phyloP scores from a whole-genome alignment of 37 sponge, comb jelly and placozoan species.

The Agelas oroides region DNA sequence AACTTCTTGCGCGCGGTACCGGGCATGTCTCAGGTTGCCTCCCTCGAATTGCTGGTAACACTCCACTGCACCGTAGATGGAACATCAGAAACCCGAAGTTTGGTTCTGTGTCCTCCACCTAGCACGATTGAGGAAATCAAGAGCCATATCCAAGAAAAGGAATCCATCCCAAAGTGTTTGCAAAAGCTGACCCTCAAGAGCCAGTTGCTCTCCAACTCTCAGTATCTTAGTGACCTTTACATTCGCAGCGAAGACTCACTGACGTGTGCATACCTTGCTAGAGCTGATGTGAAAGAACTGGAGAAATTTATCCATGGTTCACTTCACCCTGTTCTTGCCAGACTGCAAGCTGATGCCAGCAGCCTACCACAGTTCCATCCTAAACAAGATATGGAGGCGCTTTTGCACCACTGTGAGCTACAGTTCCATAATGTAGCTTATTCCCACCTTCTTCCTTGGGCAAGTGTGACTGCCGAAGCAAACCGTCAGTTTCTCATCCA shows the following conservation, averaged over 20 bases:
- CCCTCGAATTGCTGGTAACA: no score
- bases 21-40: no score
- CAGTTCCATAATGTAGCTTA: background rate
- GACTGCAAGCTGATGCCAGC: background rate
- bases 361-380: background rate
- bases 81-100: no score
- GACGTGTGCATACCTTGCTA: background rate
- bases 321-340: background rate
- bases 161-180: slow-evolving; percentile 20
- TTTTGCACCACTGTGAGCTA: background rate
- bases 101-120: background rate
- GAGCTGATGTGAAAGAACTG: background rate
- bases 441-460: slow-evolving; percentile 5
- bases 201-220: background rate
- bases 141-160: background rate
- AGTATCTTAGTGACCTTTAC: slow-evolving; percentile 1
- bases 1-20: no score
- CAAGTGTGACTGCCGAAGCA: background rate
- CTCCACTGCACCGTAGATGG: no score
- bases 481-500: slow-evolving; percentile 26
- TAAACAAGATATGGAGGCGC: background rate
- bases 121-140: slow-evolving; percentile 20
- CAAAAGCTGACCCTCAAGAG: background rate
- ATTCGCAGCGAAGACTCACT: background rate
- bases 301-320: background rate